A percentile compares a stretch with the other conserved stretches of the same genome.
Evolutionary conservation across 64 coral and sea anemone genomes (phyloP).

Genomic region (Exaiptasia diaphana): DNA sequence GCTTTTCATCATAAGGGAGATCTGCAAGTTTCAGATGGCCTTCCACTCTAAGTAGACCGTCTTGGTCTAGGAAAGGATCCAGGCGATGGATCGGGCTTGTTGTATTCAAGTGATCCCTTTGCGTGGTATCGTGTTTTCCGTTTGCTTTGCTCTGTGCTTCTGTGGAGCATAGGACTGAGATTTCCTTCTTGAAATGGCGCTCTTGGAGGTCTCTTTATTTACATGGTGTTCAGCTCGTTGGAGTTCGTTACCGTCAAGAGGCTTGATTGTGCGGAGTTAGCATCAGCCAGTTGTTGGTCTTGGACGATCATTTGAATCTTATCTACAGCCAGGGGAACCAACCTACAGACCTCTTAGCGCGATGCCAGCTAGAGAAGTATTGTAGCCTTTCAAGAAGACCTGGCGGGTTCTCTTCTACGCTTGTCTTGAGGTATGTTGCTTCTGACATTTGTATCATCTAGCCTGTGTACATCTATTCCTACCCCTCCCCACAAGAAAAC

Average conservation of each 20-base stretch:
- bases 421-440: not conserved
- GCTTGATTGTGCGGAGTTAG: not conserved
- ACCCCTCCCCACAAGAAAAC: too few relatives aligned
- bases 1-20: not conserved
- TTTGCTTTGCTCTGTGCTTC: not conserved
- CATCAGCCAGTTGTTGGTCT: not conserved
- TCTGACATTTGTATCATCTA: not conserved
- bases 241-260: not conserved
- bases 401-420: not conserved
- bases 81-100: not conserved
- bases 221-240: not conserved
- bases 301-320: not conserved
- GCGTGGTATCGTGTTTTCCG: not conserved
- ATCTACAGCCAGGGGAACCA: not conserved
- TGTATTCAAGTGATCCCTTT: too few relatives aligned
- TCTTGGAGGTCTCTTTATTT: not conserved
- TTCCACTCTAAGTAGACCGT: not conserved
- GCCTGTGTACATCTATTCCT: too few relatives aligned
- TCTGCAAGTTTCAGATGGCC: not conserved
- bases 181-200: not conserved
- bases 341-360: not conserved
- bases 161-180: not conserved
- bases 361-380: not conserved
- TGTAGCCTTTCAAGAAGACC: not conserved
- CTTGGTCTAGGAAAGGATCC: slow-evolving; percentile 1